phyloP scores from a whole-genome alignment of 2,797 vertebrate species.

The Myotis daubentonii region DNA sequence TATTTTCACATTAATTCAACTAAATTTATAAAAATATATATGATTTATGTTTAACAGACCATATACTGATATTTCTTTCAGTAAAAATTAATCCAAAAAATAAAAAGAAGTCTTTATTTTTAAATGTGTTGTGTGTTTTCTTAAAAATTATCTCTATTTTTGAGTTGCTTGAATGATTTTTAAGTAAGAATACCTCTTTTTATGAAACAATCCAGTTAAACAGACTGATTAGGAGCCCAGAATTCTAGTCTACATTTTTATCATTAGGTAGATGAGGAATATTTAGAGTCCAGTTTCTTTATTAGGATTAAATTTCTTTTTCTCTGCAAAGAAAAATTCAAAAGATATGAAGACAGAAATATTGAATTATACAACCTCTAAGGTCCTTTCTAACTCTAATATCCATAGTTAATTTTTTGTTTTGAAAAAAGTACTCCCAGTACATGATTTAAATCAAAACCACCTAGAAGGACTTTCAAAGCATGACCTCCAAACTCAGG shows the following conservation, averaged over 20 bases:
- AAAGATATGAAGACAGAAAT: constrained; percentile 13
- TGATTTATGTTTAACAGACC: not conserved
- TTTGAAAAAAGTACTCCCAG: constrained; percentile 6
- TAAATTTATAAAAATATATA: not conserved
- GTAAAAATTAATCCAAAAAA: not conserved
- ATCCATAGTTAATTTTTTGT: not conserved
- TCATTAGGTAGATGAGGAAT: not conserved
- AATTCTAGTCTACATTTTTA: not conserved
- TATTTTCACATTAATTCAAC: constrained; percentile 40
- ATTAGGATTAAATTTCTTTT: constrained; percentile 36
- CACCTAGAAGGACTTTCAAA: constrained; percentile 44
- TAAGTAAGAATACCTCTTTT: not conserved
- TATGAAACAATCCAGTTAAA: not conserved
- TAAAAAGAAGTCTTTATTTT: too few relatives aligned
- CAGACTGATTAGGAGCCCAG: not conserved
- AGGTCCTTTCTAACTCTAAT: not conserved
- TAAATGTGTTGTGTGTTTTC: not conserved
- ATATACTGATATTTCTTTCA: constrained; percentile 1
- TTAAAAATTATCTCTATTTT: not conserved
- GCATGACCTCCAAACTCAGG: constrained; percentile 29
- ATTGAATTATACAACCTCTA: not conserved
- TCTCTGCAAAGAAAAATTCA: not conserved
- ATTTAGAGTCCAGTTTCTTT: not conserved
- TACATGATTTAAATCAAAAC: constrained; percentile 41
- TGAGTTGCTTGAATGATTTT: not conserved